phyloP scores from a whole-genome alignment of 2,113 vertebrate species.

The Brachypteracias leptosomus region DNA sequence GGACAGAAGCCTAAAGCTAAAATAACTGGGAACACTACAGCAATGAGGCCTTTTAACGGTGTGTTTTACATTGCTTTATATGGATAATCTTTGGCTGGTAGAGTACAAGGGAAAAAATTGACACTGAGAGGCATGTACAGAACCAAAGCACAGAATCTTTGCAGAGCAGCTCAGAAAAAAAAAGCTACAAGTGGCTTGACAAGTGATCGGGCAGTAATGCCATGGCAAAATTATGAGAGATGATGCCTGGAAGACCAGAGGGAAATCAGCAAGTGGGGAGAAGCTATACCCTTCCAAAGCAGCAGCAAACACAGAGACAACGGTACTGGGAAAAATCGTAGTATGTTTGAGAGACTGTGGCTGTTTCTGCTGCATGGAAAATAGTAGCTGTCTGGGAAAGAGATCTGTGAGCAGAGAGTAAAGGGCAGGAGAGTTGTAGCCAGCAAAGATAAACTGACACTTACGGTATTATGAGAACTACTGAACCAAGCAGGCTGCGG shows the following conservation, averaged over 20 bases:
- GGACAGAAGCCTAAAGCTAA: conserved; percentile 53
- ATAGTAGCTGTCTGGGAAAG: conserved; percentile 8
- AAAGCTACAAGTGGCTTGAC: background rate
- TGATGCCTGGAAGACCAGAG: background rate
- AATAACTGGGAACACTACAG: conserved; percentile 34
- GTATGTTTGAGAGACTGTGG: background rate
- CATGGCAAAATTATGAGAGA: background rate
- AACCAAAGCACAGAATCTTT: background rate
- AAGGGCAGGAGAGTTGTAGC: background rate
- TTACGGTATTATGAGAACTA: background rate
- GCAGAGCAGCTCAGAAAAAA: background rate
- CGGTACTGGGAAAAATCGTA: background rate
- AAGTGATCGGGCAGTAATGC: background rate
- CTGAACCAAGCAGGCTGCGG: background rate
- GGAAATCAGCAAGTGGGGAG: background rate
- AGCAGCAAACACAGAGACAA: background rate
- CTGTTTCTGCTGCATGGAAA: background rate
- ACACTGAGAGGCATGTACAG: background rate
- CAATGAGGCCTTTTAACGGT: conserved; percentile 8
- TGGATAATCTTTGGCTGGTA: conserved; percentile 38
- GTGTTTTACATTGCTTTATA: conserved; percentile 44
- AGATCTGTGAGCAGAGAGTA: background rate
- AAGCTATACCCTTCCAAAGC: conserved; percentile 13
- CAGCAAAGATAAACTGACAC: conserved; percentile 10
- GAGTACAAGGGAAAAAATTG: background rate